phyloP scores from a whole-genome alignment of 2,797 vertebrate genomes.

The Schizopygopsis pylzovi region DNA sequence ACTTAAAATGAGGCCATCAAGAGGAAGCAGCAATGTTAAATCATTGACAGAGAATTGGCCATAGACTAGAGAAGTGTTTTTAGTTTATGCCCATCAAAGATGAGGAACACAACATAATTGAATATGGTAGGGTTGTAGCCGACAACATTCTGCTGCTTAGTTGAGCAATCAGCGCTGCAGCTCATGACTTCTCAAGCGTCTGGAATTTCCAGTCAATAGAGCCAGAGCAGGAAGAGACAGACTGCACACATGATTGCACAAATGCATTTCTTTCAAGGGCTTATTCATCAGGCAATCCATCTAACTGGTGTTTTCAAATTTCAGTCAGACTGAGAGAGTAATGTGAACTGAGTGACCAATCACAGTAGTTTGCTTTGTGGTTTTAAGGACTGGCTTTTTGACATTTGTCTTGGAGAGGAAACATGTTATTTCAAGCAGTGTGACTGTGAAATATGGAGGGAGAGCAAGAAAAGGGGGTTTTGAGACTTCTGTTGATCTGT shows the following conservation, averaged over 20 bases:
- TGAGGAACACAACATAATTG: constrained; percentile 23
- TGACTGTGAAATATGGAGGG: neutral
- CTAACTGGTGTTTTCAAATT: constrained; percentile 7
- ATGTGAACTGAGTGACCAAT: constrained; percentile 36
- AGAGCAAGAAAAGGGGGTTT: constrained; percentile 24
- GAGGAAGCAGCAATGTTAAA: constrained; percentile 42
- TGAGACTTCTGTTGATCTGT: constrained; percentile 29
- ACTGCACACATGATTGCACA: neutral
- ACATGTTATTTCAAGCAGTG: constrained; percentile 20
- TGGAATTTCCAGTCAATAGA: constrained; percentile 71
- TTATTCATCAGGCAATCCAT: constrained; percentile 7
- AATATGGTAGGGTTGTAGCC: neutral
- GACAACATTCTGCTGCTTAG: constrained; percentile 39
- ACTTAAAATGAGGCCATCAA: constrained; percentile 50
- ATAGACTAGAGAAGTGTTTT: constrained; percentile 21
- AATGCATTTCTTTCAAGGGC: neutral
- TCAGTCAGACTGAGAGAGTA: neutral
- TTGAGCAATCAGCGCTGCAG: constrained; percentile 41
- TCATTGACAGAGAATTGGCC: constrained; percentile 14
- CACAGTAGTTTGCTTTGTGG: constrained; percentile 21
- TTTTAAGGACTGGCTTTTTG: constrained; percentile 15
- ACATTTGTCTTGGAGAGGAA: constrained; percentile 31
- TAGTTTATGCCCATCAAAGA: constrained; percentile 17
- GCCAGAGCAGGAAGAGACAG: constrained; percentile 11
- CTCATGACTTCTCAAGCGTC: constrained; percentile 51